Base-by-base conservation (phyloP, 2,113 vertebrate genomes). In the Speoplatyrhinus poulsoni region DNA sequence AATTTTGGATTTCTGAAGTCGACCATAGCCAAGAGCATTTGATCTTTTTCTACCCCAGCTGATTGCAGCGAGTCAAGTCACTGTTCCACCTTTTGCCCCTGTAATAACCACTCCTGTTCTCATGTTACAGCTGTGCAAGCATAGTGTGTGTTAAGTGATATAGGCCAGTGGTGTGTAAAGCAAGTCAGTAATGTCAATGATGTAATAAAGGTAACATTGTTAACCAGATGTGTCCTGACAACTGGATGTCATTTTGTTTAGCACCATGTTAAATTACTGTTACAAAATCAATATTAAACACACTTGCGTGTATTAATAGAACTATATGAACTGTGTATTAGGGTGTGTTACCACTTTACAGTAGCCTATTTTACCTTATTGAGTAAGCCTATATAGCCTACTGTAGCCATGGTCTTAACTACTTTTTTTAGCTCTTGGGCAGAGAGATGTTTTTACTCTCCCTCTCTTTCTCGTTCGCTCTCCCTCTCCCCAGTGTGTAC, bases 51-150 rank as follows among this genome's bases (percentile, higher is more conserved):
- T 79, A 71, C 72, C 67, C 73, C 53, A 67, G 73, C 50, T 19
- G 65, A 84, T 57, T 15, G 32, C 36, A 16, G 74, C 73, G 79
- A 59, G 12, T 15, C 17, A 52, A 19, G 74, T 75, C 80, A 75
- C 11, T 77, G 61, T 79, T 75, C 54, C 75, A 72, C 26, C 36
- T 10, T 72, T 47, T 62, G 66, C 17, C 62, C 67, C 61, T 78
- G 77, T 52, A 83, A 84, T 72, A 17, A 60, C 74, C 87, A 32
- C 64, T 72, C 36, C 13, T 2, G 2, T 47, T 78, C 69, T 83
- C 61, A 33, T 36, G 65, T 88, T 87, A 81, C 80, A 79, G 70
- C 70, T 80, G 62, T 80, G 75, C 80, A 77, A 79, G 46, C 77
- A 80, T 79, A 82, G 66, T 83, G 75, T 73, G 65, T 88, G 59